A percentile compares a stretch with the other conserved stretches of the same genome.
Evolutionary conservation across 2,888 invertebrate species (phyloP).

Genomic region (Polietes domitor): DNA sequence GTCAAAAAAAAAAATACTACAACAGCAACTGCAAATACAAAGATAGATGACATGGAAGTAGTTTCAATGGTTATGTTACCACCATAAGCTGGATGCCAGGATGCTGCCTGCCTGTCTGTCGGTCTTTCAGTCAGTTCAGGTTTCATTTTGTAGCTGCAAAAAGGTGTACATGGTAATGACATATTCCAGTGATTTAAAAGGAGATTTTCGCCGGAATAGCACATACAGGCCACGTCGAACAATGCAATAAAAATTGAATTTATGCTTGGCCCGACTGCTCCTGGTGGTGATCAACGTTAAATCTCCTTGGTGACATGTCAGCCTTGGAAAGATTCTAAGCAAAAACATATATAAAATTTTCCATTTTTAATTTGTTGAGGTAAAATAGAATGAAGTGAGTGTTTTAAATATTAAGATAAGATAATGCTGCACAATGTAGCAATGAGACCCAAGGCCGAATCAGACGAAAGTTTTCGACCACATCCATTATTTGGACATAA

Average conservation of each 20-base stretch:
- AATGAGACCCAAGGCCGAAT: no score
- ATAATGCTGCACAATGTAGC: no score
- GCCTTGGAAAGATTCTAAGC: background rate
- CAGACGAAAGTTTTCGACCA: no score
- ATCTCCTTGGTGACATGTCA: slow-evolving; percentile 10
- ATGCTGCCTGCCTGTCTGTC: background rate
- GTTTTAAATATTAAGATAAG: no score
- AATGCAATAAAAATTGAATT: slow-evolving; percentile 20
- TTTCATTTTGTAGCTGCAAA: slow-evolving; percentile 40
- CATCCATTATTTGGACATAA: no score
- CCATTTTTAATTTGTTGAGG: background rate
- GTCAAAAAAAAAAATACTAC: background rate
- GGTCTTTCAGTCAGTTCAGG: slow-evolving; percentile 17
- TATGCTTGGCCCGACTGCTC: background rate
- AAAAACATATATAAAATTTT: background rate
- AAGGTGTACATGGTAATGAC: slow-evolving; percentile 66
- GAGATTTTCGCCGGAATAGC: slow-evolving; percentile 5
- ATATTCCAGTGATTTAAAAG: slow-evolving; percentile 66
- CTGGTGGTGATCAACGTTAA: background rate
- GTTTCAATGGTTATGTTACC: slow-evolving; percentile 61
- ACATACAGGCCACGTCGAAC: background rate
- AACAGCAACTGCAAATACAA: slow-evolving; percentile 51
- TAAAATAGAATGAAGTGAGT: no score
- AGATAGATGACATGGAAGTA: slow-evolving; percentile 65
- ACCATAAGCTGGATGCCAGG: slow-evolving; percentile 46